Evolutionary conservation across 1,140 invertebrate genomes (phyloP).

Genomic region (Trypoxylus dichotomus): DNA sequence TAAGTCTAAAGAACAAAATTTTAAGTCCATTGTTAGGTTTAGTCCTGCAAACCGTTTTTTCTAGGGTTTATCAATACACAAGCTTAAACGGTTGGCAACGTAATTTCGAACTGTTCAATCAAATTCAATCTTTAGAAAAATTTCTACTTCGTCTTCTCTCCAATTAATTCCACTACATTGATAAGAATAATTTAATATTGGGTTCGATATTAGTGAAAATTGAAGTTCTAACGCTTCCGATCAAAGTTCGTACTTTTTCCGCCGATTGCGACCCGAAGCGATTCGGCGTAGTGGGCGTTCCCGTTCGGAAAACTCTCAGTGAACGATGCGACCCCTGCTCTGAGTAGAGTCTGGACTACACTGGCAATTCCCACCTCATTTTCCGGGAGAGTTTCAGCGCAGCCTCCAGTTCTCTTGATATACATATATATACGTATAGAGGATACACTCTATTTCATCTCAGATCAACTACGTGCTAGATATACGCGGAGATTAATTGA

Average conservation of each 20-base stretch:
- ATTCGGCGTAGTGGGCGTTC: slow-evolving; percentile 16
- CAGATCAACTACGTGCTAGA: neutral
- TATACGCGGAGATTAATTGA: neutral
- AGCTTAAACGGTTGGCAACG: no score
- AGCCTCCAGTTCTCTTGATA: slow-evolving; percentile 6
- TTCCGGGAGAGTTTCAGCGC: slow-evolving; percentile 25
- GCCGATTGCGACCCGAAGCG: neutral
- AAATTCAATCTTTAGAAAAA: no score
- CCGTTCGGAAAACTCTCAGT: neutral
- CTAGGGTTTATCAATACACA: no score
- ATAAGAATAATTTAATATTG: no score
- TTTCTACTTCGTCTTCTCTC: no score
- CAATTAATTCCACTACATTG: no score
- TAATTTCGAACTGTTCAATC: no score
- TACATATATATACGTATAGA: neutral
- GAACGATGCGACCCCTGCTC: neutral
- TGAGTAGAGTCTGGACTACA: neutral
- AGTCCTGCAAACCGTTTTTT: no score
- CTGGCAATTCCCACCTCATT: slow-evolving; percentile 27
- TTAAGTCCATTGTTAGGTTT: neutral
- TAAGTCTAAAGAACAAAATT: neutral
- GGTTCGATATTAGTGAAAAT: neutral
- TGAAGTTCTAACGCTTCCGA: neutral
- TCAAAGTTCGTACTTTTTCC: neutral
- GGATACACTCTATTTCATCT: neutral